phyloP scores from a whole-genome alignment of 2,797 vertebrate genomes.

The Spinus pinus region DNA sequence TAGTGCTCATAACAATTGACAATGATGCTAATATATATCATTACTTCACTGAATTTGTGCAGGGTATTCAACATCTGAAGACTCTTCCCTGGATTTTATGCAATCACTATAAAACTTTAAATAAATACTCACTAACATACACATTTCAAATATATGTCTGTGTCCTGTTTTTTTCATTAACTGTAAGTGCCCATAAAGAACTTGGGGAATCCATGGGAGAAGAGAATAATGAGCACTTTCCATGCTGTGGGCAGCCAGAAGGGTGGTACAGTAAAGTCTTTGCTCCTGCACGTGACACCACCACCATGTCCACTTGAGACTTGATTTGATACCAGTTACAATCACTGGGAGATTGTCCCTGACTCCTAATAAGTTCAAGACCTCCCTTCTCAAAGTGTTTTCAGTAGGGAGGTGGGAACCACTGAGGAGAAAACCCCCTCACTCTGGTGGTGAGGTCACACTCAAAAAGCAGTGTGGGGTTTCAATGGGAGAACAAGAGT shows the following conservation, averaged over 20 bases:
- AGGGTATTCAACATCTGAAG: conserved; percentile 61
- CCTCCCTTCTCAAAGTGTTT: neutral
- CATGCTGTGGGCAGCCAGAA: neutral
- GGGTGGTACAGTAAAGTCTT: neutral
- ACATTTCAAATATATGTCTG: conserved; percentile 21
- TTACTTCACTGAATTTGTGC: conserved; percentile 56
- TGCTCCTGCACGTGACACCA: neutral
- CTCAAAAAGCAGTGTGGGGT: neutral
- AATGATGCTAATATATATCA: conserved; percentile 52
- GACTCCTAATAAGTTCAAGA: neutral
- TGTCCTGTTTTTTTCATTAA: conserved; percentile 37
- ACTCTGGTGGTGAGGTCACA: neutral
- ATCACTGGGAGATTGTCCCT: neutral
- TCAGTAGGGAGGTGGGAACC: neutral
- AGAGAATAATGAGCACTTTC: neutral
- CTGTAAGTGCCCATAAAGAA: conserved; percentile 24
- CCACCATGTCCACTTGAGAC: neutral
- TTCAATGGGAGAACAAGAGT: neutral
- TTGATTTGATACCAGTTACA: neutral
- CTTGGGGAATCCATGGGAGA: neutral
- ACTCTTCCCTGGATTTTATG: conserved; percentile 46
- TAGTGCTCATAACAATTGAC: conserved; percentile 62
- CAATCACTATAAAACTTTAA: conserved; percentile 68
- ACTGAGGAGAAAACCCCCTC: neutral
- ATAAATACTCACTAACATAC: conserved; percentile 20